Conservation (phyloP, 2,113 vertebrate genomes). For the Pogonocichla stellata region DNA sequence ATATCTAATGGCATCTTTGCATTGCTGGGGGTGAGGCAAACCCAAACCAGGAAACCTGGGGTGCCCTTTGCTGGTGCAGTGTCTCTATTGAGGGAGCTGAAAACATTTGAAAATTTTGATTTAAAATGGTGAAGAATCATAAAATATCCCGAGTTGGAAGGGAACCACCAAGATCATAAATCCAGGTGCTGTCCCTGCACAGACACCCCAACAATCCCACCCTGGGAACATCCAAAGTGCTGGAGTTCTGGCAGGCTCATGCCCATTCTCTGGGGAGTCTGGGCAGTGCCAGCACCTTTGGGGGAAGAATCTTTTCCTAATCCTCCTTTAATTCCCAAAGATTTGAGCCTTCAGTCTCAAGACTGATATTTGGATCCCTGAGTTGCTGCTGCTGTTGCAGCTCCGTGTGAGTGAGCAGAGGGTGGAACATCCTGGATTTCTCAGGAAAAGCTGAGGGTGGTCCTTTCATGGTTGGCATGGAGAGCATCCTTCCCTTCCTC, state of each 20-base stretch:
- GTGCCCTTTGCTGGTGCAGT: neutral
- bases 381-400: neutral
- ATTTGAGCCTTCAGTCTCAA: neutral
- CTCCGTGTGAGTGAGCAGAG: fast-evolving
- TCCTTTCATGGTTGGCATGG: neutral
- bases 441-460: neutral
- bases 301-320: neutral
- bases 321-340: neutral
- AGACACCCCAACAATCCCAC: neutral
- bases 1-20: neutral
- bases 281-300: neutral
- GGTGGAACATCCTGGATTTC: neutral
- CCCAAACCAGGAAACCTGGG: neutral
- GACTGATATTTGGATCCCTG: fast-evolving
- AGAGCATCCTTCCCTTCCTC: neutral
- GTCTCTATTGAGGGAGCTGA: neutral
- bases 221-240: neutral
- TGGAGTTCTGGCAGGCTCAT: neutral
- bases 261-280: neutral
- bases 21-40: neutral
- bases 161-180: neutral
- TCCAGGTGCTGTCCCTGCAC: neutral
- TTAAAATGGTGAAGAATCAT: neutral
- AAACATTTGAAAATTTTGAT: neutral
- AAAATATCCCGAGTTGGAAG: neutral